Conservation (phyloP, 1,140 invertebrate species). For the Procambarus virginalis region DNA sequence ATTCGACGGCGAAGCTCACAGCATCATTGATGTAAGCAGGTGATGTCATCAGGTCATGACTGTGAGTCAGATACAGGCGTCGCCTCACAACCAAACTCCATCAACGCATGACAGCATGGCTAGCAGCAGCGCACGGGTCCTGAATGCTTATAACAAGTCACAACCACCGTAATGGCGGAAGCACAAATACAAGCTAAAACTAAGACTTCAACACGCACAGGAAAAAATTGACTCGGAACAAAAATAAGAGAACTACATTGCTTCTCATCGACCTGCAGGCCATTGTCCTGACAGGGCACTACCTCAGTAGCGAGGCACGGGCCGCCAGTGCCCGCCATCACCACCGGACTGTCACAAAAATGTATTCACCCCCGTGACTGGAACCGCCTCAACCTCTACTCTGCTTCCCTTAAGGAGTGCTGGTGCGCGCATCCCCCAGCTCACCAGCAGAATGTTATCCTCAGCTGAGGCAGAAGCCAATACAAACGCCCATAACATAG, state of each 20-base stretch:
- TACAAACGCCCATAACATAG: not conserved
- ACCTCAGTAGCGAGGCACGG: too few species aligned
- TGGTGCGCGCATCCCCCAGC: not conserved
- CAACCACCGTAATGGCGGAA: not conserved
- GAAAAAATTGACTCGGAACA: not conserved
- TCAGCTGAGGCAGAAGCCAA: not conserved
- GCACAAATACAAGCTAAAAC: not conserved
- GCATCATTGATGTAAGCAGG: constrained; percentile 2
- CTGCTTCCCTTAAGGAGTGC: not conserved
- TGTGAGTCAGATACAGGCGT: not conserved
- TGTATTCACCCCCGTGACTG: not conserved
- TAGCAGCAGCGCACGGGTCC: too few species aligned
- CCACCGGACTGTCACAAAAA: not conserved
- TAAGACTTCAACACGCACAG: not conserved
- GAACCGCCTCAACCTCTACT: not conserved
- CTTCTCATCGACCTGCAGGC: too few species aligned
- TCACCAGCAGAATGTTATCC: not conserved
- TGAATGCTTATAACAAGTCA: too few species aligned
- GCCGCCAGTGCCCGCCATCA: not conserved
- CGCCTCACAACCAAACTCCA: not conserved
- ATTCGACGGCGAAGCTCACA: not conserved
- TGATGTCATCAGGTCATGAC: not conserved
- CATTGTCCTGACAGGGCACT: too few species aligned
- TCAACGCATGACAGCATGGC: not conserved
- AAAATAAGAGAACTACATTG: too few species aligned